Conservation (phyloP, 1,140 invertebrate genomes). For the Matsumurasca onukii region DNA sequence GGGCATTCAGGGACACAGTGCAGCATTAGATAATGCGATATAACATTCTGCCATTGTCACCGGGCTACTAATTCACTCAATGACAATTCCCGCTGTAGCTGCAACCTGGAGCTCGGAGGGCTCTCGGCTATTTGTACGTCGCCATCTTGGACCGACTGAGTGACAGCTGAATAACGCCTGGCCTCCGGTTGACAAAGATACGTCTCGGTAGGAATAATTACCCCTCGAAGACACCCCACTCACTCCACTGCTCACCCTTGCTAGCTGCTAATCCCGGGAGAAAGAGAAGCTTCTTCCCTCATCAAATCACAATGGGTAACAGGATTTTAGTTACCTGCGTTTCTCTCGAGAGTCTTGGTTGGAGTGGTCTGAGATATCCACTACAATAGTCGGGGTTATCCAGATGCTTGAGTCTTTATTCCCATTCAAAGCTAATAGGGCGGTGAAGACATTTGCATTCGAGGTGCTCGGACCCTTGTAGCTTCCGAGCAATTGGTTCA, state of each 20-base stretch:
- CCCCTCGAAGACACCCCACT: slow-evolving; percentile 9
- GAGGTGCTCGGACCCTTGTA: slow-evolving; percentile 16
- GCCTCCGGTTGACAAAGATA: neutral
- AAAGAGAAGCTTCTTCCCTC: neutral
- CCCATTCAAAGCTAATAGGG: slow-evolving; percentile 3
- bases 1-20: neutral
- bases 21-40: neutral
- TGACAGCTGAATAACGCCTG: slow-evolving; percentile 21
- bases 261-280: neutral
- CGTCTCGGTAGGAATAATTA: slow-evolving; percentile 18
- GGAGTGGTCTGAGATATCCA: too few relatives aligned
- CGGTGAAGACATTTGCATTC: slow-evolving; percentile 22
- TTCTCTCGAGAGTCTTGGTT: too few relatives aligned
- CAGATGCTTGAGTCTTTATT: neutral
- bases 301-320: slow-evolving; percentile 19
- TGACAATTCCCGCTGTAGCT: slow-evolving; percentile 23
- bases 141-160: slow-evolving; percentile 13
- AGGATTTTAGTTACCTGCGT: slow-evolving; percentile 11
- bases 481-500: slow-evolving; percentile 17
- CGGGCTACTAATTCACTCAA: slow-evolving; percentile 21
- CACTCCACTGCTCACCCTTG: neutral
- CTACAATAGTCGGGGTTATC: neutral
- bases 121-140: slow-evolving; percentile 21
- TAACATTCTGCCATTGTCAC: slow-evolving; percentile 5
- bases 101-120: neutral